Evolutionary conservation across 2,113 vertebrate species (phyloP), one percentile per base, ranked within the genome.

Genomic region (Actenoides hombroni): DNA sequence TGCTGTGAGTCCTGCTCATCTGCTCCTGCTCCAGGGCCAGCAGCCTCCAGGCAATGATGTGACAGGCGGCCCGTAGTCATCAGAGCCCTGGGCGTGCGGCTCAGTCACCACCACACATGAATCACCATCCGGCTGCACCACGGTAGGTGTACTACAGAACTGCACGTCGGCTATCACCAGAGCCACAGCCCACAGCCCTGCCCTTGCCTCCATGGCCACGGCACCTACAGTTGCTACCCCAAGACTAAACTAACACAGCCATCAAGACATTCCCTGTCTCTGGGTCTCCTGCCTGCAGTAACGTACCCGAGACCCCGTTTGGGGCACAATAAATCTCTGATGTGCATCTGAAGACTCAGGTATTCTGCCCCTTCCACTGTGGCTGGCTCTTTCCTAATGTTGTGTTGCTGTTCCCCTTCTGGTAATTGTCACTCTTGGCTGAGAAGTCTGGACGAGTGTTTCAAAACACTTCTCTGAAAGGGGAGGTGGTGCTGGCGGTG

Each of bases 221-320:
- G 76, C 48, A 9, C 49, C 59, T 57, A 33, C 63, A 76, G 21
- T 4, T 65, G 86, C 29, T 77, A 5, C 42, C 5, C n/a, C 17
- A 37, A 16, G 39, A 39, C 31, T 23, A 23, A 24, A 23, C 48
- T 23, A 48, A 63, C 60, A 28, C 35, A 64, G 26, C 57, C 68
- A 23, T 1, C 11, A 33, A 48, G 24, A 39, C 21, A 6, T 1
- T 12, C 0, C 13, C 53, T 19, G 40, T 15, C 33, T 57, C 37
- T 11, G 11, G 65, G 42, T 21, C 40, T 26, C 21, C 59, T 39
- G 20, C 44, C 76, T 39, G 81, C 67, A 67, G 70, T 19, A 77
- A 19, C 0, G 12, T 3, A 31, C 16, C 70, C 11, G 25, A 51
- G 49, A 24, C 46, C 60, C 60, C 1, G 0, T 10, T 26, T 37